phyloP scores from a whole-genome alignment of 2,797 vertebrate species.

The Onychomys leucogaster region DNA sequence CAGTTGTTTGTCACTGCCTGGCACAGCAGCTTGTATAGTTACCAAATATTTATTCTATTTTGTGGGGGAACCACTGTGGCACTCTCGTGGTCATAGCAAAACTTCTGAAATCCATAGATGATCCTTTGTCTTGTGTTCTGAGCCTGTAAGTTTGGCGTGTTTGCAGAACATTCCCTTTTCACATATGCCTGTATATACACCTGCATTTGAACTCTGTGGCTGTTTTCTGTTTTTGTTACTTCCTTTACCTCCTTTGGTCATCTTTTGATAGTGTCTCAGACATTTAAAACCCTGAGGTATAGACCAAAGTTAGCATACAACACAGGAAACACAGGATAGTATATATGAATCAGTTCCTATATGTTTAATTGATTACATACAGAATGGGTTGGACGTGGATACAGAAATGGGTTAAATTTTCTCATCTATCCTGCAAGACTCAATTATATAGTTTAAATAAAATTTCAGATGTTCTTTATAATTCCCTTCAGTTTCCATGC shows the following conservation, averaged over 20 bases:
- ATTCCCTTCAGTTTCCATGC: neutral
- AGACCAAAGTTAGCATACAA: neutral
- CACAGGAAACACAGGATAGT: neutral
- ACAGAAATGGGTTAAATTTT: neutral
- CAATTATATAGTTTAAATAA: neutral
- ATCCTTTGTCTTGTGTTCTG: neutral
- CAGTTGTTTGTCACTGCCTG: constrained; percentile 79
- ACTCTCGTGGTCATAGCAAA: neutral
- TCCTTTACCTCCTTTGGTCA: neutral
- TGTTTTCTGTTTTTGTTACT: neutral
- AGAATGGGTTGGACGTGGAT: neutral
- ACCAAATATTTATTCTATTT: constrained; percentile 65
- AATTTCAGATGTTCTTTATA: neutral
- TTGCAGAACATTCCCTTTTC: neutral
- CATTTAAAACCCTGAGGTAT: neutral
- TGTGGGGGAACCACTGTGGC: neutral
- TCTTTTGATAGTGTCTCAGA: neutral
- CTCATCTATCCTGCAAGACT: neutral
- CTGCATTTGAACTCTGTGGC: neutral
- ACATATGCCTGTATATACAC: accelerated
- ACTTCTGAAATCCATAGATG: constrained; percentile 42
- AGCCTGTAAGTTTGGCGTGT: constrained; percentile 18
- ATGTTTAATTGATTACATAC: neutral
- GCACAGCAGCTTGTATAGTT: constrained; percentile 38
- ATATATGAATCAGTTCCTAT: neutral